Conservation (phyloP, 2,113 vertebrate species). For the Muscicapa adusta region DNA sequence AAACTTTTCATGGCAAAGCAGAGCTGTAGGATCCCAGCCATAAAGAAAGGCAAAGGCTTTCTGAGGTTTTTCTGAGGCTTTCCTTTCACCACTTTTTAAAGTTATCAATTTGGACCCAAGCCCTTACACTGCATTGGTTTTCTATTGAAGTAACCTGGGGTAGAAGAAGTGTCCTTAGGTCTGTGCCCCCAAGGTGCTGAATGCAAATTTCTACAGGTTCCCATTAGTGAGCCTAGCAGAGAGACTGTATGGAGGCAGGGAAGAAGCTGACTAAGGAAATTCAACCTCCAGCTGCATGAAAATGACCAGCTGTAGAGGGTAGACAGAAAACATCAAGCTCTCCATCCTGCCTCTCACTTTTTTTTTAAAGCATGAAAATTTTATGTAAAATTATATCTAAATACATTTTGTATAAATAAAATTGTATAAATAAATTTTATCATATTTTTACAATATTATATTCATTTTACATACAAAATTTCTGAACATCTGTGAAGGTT, state of each 20-base stretch:
- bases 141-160: not conserved
- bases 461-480: not conserved
- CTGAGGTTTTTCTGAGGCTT: not conserved
- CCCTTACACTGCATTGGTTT: not conserved
- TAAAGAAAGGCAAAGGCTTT: not conserved
- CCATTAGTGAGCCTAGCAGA: not conserved
- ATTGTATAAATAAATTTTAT: no score
- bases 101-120: not conserved
- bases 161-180: not conserved
- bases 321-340: not conserved
- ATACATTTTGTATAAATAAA: not conserved
- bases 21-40: not conserved
- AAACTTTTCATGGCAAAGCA: not conserved
- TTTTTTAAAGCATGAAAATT: not conserved
- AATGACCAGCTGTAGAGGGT: not conserved
- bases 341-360: not conserved
- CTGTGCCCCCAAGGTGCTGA: not conserved
- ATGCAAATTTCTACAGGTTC: not conserved
- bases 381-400: not conserved
- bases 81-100: not conserved
- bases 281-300: fast-evolving
- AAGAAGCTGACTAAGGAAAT: not conserved
- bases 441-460: not conserved
- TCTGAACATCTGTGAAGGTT: not conserved
- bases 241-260: not conserved